Evolutionary conservation across 2,888 invertebrate genomes (phyloP).

Genomic region (Aleiodes leptofemur): DNA sequence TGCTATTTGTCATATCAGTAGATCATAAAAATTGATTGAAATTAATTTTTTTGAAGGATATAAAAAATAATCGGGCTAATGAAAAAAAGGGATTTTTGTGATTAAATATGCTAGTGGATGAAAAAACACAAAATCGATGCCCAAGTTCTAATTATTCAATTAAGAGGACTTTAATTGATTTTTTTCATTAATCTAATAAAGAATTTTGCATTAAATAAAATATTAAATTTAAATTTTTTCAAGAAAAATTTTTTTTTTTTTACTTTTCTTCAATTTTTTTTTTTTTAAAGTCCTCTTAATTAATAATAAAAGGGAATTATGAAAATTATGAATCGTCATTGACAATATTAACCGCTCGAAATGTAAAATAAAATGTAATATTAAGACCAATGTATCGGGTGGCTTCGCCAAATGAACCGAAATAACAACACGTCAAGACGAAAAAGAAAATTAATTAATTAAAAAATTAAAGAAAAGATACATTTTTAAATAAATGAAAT

Average conservation of each 20-base stretch:
- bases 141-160: background rate
- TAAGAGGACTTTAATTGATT: too few relatives aligned
- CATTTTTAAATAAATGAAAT: slow-evolving; percentile 36
- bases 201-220: too few relatives aligned
- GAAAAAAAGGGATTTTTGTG: slow-evolving; percentile 2
- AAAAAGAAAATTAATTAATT: background rate
- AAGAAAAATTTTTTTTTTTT: too few relatives aligned
- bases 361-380: slow-evolving; percentile 55
- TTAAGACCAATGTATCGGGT: slow-evolving; percentile 55
- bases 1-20: slow-evolving; percentile 35
- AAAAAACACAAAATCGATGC: background rate
- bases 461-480: slow-evolving; percentile 34
- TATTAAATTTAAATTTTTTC: too few relatives aligned
- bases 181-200: too few relatives aligned
- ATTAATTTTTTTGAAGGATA: background rate
- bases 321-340: slow-evolving; percentile 54
- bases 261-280: too few relatives aligned
- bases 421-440: slow-evolving; percentile 18
- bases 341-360: slow-evolving; percentile 65
- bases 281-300: slow-evolving; percentile 49
- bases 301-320: slow-evolving; percentile 45
- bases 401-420: slow-evolving; percentile 42
- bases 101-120: background rate
- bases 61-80: background rate
- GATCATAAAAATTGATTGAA: background rate